A percentile compares a stretch with the other conserved stretches of the same genome.
Conservation (phyloP, 2,113 vertebrate genomes). For the Plecturocebus donacophilus region DNA sequence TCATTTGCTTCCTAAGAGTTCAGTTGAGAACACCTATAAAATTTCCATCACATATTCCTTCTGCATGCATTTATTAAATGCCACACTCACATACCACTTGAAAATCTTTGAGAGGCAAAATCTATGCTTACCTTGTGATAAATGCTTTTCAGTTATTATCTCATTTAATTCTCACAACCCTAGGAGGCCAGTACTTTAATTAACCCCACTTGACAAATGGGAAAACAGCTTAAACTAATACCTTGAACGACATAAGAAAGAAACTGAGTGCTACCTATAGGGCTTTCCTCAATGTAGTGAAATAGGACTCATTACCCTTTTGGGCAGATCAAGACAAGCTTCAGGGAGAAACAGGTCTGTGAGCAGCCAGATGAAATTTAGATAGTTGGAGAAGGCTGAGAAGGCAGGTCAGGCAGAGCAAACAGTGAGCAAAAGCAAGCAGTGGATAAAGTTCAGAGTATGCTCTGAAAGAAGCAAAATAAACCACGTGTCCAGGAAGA, state of each 20-base stretch:
- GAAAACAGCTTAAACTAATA: constrained; percentile 7
- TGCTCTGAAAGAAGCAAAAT: not conserved
- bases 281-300: not conserved
- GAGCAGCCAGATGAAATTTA: constrained; percentile 21
- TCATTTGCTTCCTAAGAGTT: not conserved
- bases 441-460: not conserved
- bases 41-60: not conserved
- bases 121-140: not conserved
- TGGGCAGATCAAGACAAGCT: not conserved
- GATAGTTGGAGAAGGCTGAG: not conserved
- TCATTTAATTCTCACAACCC: constrained; percentile 1
- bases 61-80: not conserved
- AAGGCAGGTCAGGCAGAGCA: not conserved
- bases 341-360: not conserved
- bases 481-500: not conserved
- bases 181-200: constrained; percentile 6
- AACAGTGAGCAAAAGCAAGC: not conserved
- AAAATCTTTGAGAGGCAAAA: constrained; percentile 27
- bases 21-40: not conserved
- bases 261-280: not conserved
- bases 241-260: not conserved
- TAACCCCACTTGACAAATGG: not conserved
- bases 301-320: not conserved
- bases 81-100: not conserved
- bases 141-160: not conserved